Base-by-base conservation (phyloP, 2,888 invertebrate species). In the Stenchaetothrips biformis region DNA sequence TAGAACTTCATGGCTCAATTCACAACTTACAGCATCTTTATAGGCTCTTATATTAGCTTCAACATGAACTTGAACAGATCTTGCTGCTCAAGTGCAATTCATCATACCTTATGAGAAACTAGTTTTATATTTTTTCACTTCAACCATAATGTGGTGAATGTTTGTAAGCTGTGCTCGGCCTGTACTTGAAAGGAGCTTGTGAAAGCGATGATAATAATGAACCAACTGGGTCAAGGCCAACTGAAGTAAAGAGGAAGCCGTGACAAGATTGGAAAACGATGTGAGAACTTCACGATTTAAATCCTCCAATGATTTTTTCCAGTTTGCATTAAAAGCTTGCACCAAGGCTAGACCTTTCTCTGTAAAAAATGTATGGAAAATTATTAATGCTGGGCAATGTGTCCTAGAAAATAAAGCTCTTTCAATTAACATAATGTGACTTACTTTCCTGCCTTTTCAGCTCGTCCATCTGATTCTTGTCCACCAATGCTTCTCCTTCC, bases 41-140 rank as follows among this genome's bases (percentile, higher is more conserved):
- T 37, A 1, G 4, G 37, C 37, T 37, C 4, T 37, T 37, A 37
- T 37, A 37, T 37, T 37, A 37, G 37, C 4, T 37, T 37, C 37
- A 37, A 37, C 37, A 37, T 37, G 4, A 1, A 37, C 37, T 37
- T 37, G 37, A 37, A 37, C 37, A 37, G 37, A 37, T 37, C 37
- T 37, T 37, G 37, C 37, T 27, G 59, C 53, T 79, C n/a, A n/a
- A n/a, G n/a, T n/a, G n/a, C n/a, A n/a, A 18, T 25, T 78, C 27
- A 79, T 18, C 53, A 18, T 13, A 18, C 18, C 16, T 74, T 80
- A 82, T 88, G 89, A 97, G 88, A 95, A 99, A 87, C 94, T 95
- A 9, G 96, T 96, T 89, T 99, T 99, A 88, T 98, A 98, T 89
- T 99, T 99, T 88, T 99, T 99, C 83, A 99, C 95, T 89, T 99